Evolutionary conservation across 2,797 vertebrate species (phyloP).

Genomic region (Cynodonichthys magdalenae): DNA sequence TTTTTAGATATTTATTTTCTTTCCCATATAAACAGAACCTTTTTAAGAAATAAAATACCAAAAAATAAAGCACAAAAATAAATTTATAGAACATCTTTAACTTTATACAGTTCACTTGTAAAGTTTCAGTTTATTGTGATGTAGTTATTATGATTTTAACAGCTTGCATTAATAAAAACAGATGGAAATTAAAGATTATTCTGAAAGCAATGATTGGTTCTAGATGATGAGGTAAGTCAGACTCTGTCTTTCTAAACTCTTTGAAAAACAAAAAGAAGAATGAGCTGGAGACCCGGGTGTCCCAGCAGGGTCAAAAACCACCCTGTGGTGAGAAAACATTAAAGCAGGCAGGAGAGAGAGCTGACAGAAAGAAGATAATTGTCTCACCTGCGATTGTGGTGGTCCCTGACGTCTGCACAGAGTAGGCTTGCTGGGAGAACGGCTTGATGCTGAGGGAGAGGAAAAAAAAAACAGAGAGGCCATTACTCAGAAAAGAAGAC

Average conservation of each 20-base stretch:
- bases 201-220: not conserved
- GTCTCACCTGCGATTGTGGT: constrained; percentile 94
- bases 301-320: constrained; percentile 21
- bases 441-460: constrained; percentile 90
- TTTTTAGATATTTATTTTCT: no score
- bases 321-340: constrained; percentile 34
- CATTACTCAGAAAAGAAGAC: constrained; percentile 25
- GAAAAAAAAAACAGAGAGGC: constrained; percentile 21
- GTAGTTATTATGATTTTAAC: no score
- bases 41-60: no score
- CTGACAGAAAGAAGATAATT: constrained; percentile 55
- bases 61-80: no score
- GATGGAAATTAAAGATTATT: no score
- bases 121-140: no score
- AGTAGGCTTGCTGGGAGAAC: constrained; percentile 93
- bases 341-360: constrained; percentile 35
- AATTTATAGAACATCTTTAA: no score
- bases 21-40: no score
- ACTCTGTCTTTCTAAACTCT: constrained; percentile 26
- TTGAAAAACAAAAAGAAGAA: constrained; percentile 16
- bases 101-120: no score
- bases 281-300: not conserved
- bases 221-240: constrained; percentile 20
- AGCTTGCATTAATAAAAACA: not conserved
- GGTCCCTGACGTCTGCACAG: constrained; percentile 91